Conservation (phyloP, 92 coral and sea anemone genomes). For the Zoanthus gigantus region DNA sequence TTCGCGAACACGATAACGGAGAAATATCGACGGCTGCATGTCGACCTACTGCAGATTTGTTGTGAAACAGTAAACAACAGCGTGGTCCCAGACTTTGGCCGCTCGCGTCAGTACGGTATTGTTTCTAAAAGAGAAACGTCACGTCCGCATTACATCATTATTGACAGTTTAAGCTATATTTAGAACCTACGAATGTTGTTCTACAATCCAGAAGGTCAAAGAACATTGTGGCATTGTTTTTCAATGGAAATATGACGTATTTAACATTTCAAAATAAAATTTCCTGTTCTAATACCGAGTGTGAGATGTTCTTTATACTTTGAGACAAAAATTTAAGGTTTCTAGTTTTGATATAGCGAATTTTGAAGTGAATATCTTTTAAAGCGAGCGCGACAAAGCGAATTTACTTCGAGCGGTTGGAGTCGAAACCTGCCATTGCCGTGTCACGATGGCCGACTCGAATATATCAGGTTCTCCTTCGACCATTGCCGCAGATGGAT, state of each 20-base stretch:
- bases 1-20: background rate
- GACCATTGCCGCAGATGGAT: background rate
- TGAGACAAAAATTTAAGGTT: slow-evolving; percentile 1
- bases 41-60: background rate
- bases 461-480: slow-evolving; percentile 1
- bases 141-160: slow-evolving; percentile 24
- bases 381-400: slow-evolving; percentile 6
- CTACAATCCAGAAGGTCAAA: slow-evolving; percentile 3
- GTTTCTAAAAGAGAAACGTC: slow-evolving; percentile 18
- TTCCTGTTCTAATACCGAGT: slow-evolving; percentile 3
- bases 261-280: background rate
- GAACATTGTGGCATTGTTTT: slow-evolving; percentile 3
- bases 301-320: background rate
- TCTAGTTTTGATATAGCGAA: background rate
- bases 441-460: slow-evolving; percentile 1
- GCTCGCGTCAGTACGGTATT: slow-evolving; percentile 5
- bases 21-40: slow-evolving; percentile 5
- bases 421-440: background rate
- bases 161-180: slow-evolving; percentile 20
- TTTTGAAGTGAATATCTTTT: background rate
- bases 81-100: background rate
- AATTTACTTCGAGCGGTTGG: background rate
- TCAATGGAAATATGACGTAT: slow-evolving; percentile 2
- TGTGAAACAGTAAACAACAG: background rate
- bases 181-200: slow-evolving; percentile 12